Conservation (phyloP, 1,140 invertebrate genomes). For the Ericerus pela region DNA sequence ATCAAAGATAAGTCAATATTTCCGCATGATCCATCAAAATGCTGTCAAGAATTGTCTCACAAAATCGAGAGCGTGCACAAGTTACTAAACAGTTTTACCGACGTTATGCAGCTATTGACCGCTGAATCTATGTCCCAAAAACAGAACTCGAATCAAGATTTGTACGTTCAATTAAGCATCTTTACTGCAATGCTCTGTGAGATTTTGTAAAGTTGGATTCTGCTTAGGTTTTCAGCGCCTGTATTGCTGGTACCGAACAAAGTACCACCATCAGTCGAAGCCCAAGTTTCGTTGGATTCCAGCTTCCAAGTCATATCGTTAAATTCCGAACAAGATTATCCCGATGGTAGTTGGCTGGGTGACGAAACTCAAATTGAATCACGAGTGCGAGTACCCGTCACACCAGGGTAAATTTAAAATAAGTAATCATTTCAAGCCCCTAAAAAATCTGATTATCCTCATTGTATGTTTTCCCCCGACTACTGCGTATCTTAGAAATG, state of each 20-base stretch:
- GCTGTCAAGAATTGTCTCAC: background rate
- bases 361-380: slow-evolving; percentile 37
- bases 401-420: slow-evolving; percentile 31
- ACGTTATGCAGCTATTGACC: background rate
- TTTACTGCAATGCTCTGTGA: background rate
- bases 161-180: background rate
- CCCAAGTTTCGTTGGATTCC: slow-evolving; percentile 20
- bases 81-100: background rate
- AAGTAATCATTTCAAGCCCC: too few relatives aligned
- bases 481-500: too few relatives aligned
- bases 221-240: slow-evolving; percentile 3
- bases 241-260: slow-evolving; percentile 13
- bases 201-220: background rate
- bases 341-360: slow-evolving; percentile 40
- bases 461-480: too few relatives aligned
- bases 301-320: slow-evolving; percentile 26
- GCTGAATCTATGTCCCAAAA: background rate
- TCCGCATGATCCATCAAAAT: background rate
- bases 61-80: slow-evolving; percentile 1
- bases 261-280: slow-evolving; percentile 11
- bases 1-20: slow-evolving; percentile 1
- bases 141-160: background rate
- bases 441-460: too few relatives aligned
- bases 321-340: slow-evolving; percentile 34
- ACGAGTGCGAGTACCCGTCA: slow-evolving; percentile 36